A percentile compares a stretch with the other conserved stretches of the same genome.
Conservation (phyloP, 2,797 vertebrate genomes). For the Heliangelus exortis region DNA sequence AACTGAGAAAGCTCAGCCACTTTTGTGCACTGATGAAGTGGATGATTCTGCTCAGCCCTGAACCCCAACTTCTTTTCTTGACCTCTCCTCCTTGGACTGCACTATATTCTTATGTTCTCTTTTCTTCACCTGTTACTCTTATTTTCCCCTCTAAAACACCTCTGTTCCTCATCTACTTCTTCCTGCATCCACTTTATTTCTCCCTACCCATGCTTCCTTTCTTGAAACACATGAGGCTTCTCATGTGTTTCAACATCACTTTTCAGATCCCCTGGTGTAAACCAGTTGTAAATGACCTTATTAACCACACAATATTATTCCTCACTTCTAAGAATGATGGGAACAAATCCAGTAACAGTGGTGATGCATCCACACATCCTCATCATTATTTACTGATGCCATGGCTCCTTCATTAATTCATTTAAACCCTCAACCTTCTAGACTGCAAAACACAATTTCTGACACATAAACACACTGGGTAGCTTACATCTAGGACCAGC, state of each 20-base stretch:
- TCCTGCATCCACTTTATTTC: neutral
- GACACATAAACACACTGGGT: neutral
- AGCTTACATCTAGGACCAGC: neutral
- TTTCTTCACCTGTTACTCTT: neutral
- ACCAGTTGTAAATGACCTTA: neutral
- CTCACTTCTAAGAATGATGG: neutral
- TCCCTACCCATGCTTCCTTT: neutral
- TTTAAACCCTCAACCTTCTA: neutral
- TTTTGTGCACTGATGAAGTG: rapidly evolving
- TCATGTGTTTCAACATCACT: neutral
- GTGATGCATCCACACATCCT: neutral
- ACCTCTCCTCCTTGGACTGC: neutral
- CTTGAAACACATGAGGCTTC: neutral
- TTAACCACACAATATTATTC: neutral
- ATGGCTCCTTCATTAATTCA: neutral
- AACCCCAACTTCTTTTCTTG: neutral
- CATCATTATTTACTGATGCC: neutral
- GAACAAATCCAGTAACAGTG: neutral
- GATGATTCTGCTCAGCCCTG: neutral
- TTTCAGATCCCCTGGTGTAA: neutral
- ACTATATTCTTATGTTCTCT: neutral
- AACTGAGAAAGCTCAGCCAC: neutral
- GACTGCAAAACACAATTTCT: neutral
- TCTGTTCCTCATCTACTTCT: neutral
- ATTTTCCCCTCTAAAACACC: neutral